phyloP scores from a whole-genome alignment of 2,888 invertebrate genomes.

The Polydesmus complanatus region DNA sequence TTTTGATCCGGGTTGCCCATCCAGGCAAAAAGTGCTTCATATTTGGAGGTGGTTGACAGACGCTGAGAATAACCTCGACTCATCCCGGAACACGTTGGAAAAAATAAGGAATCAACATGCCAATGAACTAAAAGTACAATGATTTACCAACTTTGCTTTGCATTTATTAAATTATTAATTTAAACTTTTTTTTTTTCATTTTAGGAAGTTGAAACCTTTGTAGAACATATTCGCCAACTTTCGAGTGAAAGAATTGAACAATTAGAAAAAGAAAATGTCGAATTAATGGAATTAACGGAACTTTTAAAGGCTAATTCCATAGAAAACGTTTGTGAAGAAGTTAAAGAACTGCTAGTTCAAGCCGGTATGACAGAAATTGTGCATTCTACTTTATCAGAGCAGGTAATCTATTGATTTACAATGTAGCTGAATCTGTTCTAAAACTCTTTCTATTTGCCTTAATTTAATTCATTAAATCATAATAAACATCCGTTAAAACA shows the following conservation, averaged over 20 bases:
- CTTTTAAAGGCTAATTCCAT: neutral
- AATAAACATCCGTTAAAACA: no score
- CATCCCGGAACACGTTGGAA: conserved; percentile 32
- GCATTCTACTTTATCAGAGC: conserved; percentile 32
- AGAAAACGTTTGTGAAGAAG: conserved; percentile 5
- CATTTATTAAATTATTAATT: neutral
- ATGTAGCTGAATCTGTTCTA: no score
- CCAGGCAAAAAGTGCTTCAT: conserved; percentile 30
- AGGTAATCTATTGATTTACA: conserved; percentile 22
- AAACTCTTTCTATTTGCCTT: no score
- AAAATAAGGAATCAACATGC: conserved; percentile 33
- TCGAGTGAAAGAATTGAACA: conserved; percentile 28
- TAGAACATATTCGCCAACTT: conserved; percentile 30
- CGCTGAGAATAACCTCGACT: conserved; percentile 34
- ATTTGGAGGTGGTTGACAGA: conserved; percentile 36
- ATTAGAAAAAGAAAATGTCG: conserved; percentile 22
- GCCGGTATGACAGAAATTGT: conserved; percentile 34
- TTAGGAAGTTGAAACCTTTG: conserved; percentile 33
- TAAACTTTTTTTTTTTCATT: conserved; percentile 11
- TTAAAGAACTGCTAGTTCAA: conserved; percentile 28
- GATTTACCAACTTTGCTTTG: neutral
- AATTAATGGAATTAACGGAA: conserved; percentile 19
- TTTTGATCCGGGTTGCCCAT: conserved; percentile 27
- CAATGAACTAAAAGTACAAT: conserved; percentile 32
- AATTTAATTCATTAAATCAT: no score